Conservation (phyloP, 2,888 invertebrate species). For the Drosophila prostipennis region DNA sequence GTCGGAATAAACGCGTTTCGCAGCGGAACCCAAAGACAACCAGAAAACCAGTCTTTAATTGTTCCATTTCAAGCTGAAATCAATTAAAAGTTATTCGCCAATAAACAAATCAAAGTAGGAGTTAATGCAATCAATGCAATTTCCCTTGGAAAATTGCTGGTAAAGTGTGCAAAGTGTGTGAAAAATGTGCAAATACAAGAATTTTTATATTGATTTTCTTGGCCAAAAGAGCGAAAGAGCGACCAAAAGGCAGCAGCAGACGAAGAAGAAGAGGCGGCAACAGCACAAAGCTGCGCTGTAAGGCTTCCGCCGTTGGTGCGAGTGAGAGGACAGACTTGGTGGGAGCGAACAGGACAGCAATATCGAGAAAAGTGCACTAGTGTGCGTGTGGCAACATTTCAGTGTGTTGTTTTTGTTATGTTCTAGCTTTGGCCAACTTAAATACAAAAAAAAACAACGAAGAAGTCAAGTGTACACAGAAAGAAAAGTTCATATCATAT, state of each 20-base stretch:
- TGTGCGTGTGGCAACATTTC: conserved; percentile 60
- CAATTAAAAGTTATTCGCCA: conserved; percentile 35
- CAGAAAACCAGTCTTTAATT: conserved; percentile 68
- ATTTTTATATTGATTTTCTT: conserved; percentile 66
- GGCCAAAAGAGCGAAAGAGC: conserved; percentile 49
- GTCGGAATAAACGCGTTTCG: conserved; percentile 70
- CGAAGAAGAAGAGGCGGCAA: conserved; percentile 64
- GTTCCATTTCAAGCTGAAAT: conserved; percentile 46
- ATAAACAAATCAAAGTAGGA: conserved; percentile 61
- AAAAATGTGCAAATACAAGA: conserved; percentile 64
- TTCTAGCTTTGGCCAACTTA: conserved; percentile 75
- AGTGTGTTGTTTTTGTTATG: conserved; percentile 69
- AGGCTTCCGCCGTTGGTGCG: conserved; percentile 59
- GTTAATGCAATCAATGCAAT: conserved; percentile 19
- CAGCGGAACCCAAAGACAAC: conserved; percentile 47
- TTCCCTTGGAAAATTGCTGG: conserved; percentile 23
- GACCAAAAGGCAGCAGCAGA: conserved; percentile 35
- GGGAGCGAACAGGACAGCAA: conserved; percentile 22
- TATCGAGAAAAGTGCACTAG: conserved; percentile 26
- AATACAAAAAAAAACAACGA: conserved; percentile 54
- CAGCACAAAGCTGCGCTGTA: conserved; percentile 74
- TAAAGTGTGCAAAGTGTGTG: conserved; percentile 50
- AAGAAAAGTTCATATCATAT: conserved; percentile 35
- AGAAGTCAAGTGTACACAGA: conserved; percentile 28
- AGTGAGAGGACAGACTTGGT: conserved; percentile 33